Base-by-base conservation (phyloP, 2,888 invertebrate genomes). In the Drosophila pseudotakahashii region DNA sequence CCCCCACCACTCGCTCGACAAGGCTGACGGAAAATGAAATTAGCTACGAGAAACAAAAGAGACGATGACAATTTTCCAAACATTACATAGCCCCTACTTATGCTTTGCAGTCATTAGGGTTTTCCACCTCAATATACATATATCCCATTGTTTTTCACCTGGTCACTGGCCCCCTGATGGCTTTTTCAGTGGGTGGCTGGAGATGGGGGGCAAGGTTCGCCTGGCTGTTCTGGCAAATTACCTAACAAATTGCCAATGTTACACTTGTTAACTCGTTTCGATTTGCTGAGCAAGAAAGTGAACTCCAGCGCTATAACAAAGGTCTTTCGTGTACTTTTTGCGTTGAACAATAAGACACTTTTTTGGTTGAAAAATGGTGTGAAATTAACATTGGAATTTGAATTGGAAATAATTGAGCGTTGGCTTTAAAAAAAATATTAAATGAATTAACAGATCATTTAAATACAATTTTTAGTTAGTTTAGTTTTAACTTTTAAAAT, bases 211-310 rank as follows among this genome's bases (percentile, higher is more conserved):
- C n/a, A n/a, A n/a, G n/a, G 52, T 23, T 42, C n/a, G 42, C 11
- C 23, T 51, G 44, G 76, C 61, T 76, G 85, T 85, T 85, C 83
- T 83, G 63, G 72, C 71, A 74, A 83, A 88, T 85, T 79, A 73
- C 63, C 58, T 79, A 77, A 76, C 77, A 76, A 87, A 82, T 85
- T 79, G 85, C 67, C 82, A 83, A 88, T 88, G 78, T 82, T 82
- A 77, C 85, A 83, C 86, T 81, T 85, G 85, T 79, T 85, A 82
- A 55, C 73, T 60, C 76, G 76, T 87, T 78, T 81, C 81, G 84
- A 81, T 81, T 76, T 81, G 81, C 69, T 80, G 76, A 62, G 69
- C 83, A 62, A 69, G 78, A 83, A 83, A 77, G 66, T 62, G 67
- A 73, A 34, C 39, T 5, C 16, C 16, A 10, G 5, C 37, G 14